Conservation (phyloP, 1,140 invertebrate genomes). For the Laupala kohalensis region DNA sequence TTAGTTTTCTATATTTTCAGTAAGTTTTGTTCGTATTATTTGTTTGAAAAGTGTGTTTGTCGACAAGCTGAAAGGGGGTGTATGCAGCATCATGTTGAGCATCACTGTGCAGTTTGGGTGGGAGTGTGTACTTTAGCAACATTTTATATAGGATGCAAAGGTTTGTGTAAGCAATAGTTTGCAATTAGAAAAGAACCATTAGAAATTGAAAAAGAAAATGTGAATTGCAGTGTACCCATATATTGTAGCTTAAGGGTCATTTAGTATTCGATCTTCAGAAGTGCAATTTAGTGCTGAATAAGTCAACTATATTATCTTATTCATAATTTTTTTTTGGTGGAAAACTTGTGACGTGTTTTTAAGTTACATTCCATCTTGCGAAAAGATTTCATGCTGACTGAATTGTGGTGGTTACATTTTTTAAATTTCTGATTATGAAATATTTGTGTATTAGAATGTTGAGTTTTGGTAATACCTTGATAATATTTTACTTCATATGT, state of each 20-base stretch:
- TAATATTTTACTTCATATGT: background rate
- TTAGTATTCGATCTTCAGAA: background rate
- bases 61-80: background rate
- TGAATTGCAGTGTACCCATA: background rate
- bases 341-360: background rate
- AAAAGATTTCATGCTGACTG: background rate
- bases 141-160: background rate
- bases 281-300: background rate
- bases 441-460: background rate
- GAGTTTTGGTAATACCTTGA: background rate
- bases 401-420: background rate
- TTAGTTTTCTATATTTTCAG: background rate
- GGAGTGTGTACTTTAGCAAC: background rate
- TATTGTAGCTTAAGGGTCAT: background rate
- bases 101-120: background rate
- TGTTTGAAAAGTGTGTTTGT: background rate
- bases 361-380: background rate
- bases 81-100: background rate
- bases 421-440: background rate
- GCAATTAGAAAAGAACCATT: background rate
- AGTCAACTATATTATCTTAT: background rate
- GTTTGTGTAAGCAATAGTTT: background rate
- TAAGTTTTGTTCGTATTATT: background rate
- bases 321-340: background rate
- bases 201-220: background rate